Percentiles rank a stretch among this genome's conserved stretches.
phyloP scores from a whole-genome alignment of 2,113 vertebrate genomes.

The Podarcis muralis region DNA sequence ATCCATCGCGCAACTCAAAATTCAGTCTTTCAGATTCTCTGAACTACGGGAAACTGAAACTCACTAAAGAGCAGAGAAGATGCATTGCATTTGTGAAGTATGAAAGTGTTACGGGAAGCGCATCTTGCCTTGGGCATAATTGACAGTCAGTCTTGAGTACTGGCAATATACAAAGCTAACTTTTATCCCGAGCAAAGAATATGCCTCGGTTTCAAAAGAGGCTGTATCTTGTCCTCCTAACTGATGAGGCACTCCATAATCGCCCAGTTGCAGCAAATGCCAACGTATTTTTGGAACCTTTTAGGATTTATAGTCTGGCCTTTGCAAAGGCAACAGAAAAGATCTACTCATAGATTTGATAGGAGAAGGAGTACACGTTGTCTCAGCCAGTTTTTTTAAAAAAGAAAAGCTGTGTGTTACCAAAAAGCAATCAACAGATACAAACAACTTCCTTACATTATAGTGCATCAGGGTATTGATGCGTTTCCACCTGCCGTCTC shows the following conservation, averaged over 20 bases:
- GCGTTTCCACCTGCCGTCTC: constrained; percentile 93
- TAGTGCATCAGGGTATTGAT: constrained; percentile 97
- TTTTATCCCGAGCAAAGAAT: constrained; percentile 14
- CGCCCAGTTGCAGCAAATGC: constrained; percentile 1
- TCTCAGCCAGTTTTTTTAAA: neutral
- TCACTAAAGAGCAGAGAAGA: constrained; percentile 5
- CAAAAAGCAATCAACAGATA: constrained; percentile 32
- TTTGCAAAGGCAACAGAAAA: neutral
- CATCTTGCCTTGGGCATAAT: neutral
- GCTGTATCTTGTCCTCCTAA: neutral
- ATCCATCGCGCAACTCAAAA: neutral
- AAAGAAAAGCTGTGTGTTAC: constrained; percentile 26
- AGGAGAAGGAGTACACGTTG: neutral
- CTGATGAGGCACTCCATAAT: neutral
- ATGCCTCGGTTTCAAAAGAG: neutral
- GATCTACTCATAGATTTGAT: neutral
- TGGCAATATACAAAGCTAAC: constrained; percentile 4
- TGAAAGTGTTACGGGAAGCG: constrained; percentile 2
- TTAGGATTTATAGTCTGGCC: neutral
- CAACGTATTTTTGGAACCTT: constrained; percentile 25
- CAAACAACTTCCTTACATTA: constrained; percentile 84
- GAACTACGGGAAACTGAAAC: neutral
- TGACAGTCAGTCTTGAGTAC: constrained; percentile 9
- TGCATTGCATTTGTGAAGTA: neutral
- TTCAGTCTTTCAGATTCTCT: neutral